Base-by-base conservation (phyloP, 2,113 vertebrate genomes). In the Bufo gargarizans region DNA sequence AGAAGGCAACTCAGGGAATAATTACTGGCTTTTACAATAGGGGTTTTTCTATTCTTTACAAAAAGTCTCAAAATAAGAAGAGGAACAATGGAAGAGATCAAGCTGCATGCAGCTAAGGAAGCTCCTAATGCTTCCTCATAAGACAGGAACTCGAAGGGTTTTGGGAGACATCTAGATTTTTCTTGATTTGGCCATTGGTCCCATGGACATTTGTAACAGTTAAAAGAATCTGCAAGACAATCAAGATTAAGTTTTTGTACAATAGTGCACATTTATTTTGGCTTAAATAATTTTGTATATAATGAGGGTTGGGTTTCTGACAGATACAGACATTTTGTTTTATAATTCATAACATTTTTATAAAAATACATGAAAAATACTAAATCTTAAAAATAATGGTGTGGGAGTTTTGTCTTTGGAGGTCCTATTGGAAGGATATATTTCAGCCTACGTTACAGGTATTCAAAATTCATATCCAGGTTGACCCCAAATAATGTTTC, bases 1-100 rank as follows among this genome's bases (percentile, higher is more conserved):
- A 91, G 86, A 50, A 82, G 72, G 16, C 88, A 90, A 71, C 88
- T 90, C 49, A 91, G 77, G 19, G 50, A 19, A 12, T 72, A 81
- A 49, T 89, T 91, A 16, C 87, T 91, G 16, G 90, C 90, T 65
- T 49, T 90, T 49, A 91, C 85, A 12, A 90, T 81, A 4, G 89
- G 88, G 7, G 88, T 91, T 14, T 67, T 49, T 47, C 71, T 90
- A 33, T 89, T 22, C 45, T 56, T n/a, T 7, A 81, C 7, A 63
- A 89, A 89, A 20, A 91, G 81, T 2, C 33, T 72, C 7, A 85
- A 58, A 16, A 91, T 74, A 3, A 33, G 22, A 1, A 49, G 8
- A 20, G 90, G 82, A 47, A 90, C 16, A 0, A 84, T 43, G 43
- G 56, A 74, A 10, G 82, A 83, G 14, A 59, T 20, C 5, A 78